These are phyloP conservation scores for Drepanosiphum platanoidis DNA, from an alignment of 2,888 invertebrate genomes.

Conservation along the genomic window DNA sequence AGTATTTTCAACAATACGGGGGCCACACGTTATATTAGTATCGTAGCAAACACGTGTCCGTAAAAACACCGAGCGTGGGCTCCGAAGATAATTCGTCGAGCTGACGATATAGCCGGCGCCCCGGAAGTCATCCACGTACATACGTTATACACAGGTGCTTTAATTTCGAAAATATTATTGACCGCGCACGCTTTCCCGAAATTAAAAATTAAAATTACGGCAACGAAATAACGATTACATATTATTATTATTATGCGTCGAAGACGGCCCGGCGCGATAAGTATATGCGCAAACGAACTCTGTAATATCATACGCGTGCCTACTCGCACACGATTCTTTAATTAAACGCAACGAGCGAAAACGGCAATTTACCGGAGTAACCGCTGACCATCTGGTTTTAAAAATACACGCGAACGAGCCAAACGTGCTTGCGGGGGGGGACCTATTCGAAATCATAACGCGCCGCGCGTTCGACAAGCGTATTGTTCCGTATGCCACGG, in stretches of 20 bases:
- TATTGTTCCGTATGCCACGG: too few relatives aligned
- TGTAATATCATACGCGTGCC: neutral
- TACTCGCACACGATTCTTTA: too few relatives aligned
- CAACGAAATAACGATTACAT: neutral
- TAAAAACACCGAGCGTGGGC: slow-evolving; percentile 4
- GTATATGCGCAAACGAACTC: neutral
- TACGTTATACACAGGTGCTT: neutral
- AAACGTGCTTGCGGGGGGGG: too few relatives aligned
- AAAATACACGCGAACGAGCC: too few relatives aligned
- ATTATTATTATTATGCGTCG: neutral
- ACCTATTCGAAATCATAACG: too few relatives aligned
- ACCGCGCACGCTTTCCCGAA: neutral
- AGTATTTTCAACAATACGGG: neutral
- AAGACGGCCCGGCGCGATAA: neutral
- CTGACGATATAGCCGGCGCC: neutral
- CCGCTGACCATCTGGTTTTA: too few relatives aligned
- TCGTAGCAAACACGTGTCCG: neutral
- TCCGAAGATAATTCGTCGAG: slow-evolving; percentile 1
- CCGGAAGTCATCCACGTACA: neutral
- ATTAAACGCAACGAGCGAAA: too few relatives aligned
- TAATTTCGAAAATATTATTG: neutral
- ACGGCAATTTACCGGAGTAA: neutral
- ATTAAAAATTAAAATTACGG: neutral
- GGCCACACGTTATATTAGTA: neutral
- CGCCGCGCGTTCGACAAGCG: too few relatives aligned